Base-by-base conservation (phyloP, 1,140 invertebrate species). In the Aphis gossypii region DNA sequence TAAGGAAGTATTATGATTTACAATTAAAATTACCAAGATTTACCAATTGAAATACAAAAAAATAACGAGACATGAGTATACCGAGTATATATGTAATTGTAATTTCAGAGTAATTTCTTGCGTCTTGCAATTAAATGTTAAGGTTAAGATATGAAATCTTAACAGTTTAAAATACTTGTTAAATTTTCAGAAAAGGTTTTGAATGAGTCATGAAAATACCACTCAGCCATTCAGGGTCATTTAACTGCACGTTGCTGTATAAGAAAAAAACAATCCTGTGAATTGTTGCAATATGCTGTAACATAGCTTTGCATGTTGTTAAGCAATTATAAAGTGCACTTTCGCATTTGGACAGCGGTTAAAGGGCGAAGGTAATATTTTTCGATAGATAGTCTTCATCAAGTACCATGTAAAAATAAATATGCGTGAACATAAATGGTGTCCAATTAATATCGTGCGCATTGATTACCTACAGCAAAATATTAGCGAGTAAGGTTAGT, bases 141-240 rank as follows among this genome's bases (percentile, higher is more conserved):
- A 35, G 87, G 87, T 89, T 54, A 51, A 87, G n/a, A 87, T 25
- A 35, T 87, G 20, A 54, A 89, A 89, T 89, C 46, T n/a, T 54
- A 38, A 54, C 21, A 54, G n/a, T 11, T 54, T n/a, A 89, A 89
- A 89, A 89, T 76, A n/a, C 46, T 46, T 14, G 3, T 41, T 86
- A 30, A 44, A 46, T 86, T 86, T 44, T 86, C 84, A 6, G 84
- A 86, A 51, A 89, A 89, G 35, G 87, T 89, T 89, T 89, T 1
- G n/a, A 86, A 89, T 54, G 48, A n/a, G 87, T 89, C 87, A 89
- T 23, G 87, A 89, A 46, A 38, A 89, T 54, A 54, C 48, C 48
- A 76, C n/a, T 76, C 60, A 68, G 60, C 30, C 30, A 76, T n/a
- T 89, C 87, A 89, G n/a, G 87, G 48, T 54, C 48, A 54, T 89